Evolutionary conservation across 2,888 invertebrate species (phyloP), one percentile per base, ranked within the genome.

Genomic region (Neelides folsomi): DNA sequence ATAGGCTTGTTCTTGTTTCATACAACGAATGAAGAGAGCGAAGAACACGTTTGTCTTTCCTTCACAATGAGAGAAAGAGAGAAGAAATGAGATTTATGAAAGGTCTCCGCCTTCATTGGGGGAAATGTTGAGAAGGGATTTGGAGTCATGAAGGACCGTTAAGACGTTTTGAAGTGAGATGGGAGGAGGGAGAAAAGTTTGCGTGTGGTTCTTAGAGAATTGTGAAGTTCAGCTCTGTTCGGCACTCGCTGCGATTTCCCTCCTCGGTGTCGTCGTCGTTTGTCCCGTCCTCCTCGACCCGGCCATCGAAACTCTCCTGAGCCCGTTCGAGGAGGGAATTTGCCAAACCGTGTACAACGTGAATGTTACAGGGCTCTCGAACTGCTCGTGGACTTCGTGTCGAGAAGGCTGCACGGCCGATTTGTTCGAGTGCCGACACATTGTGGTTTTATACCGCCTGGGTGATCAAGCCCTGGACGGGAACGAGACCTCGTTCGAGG

Each of bases 321-420:
- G 58, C 42, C 58, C 59, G 4, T 64, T 59, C 54, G 64, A 64
- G 20, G 52, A 58, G 34, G 64, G 62, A 12, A 37, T 45, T 39
- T 64, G 64, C 58, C 64, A 62, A 47, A 62, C 64, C n/a, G 58
- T 64, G 20, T 62, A 61, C 54, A 53, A 54, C 36, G 47, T 51
- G 47, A 48, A 49, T 27, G 54, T 64, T 40, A 49, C 52, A 38
- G 68, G 68, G 4, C 53, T 65, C 19, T 64, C 67, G 45, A 66
- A 66, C 42, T 68, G 68, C 56, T 58, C 64, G 18, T 68, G 68
- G 68, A 66, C 68, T 42, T 68, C 68, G 9, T 69, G 69, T 59
- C 60, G 67, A 10, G 63, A 66, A 40, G 68, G 68, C 20, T 68
- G 67, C 53, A 68, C 69, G 2, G 65, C 66, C 8, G 63, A 63